A percentile compares a stretch with the other conserved stretches of the same genome.
These are phyloP conservation scores for Hylomyscus alleni DNA, from an alignment of 2,797 vertebrate genomes.

Conservation along the genomic window DNA sequence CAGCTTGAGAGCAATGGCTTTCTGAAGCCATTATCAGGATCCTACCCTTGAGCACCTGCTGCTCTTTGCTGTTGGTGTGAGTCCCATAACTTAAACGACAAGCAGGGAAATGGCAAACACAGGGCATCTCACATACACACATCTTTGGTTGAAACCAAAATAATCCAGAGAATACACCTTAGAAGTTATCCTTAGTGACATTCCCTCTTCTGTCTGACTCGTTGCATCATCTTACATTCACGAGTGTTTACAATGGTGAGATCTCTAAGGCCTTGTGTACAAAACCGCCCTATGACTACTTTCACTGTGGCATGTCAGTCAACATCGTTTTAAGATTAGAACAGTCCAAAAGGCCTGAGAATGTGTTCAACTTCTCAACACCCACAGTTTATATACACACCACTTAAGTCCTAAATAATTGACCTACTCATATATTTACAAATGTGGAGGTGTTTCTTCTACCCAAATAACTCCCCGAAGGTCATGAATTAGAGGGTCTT, in stretches of 20 bases:
- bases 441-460: neutral
- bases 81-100: constrained; percentile 40
- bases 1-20: constrained; percentile 62
- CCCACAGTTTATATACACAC: constrained; percentile 3
- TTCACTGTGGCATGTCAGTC: neutral
- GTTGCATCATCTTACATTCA: neutral
- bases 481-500: neutral
- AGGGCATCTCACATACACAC: neutral
- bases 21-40: constrained; percentile 70
- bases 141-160: neutral
- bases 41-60: constrained; percentile 80
- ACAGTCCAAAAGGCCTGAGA: constrained; percentile 12
- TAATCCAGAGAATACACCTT: constrained; percentile 43
- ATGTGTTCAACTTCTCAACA: constrained; percentile 41
- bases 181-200: neutral
- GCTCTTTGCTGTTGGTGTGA: constrained; percentile 56
- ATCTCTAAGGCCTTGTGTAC: constrained; percentile 9
- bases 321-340: constrained; percentile 48
- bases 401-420: neutral
- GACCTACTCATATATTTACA: neutral
- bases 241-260: neutral
- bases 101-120: neutral
- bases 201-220: neutral
- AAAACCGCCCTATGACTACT: neutral
- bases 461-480: neutral